phyloP scores from a whole-genome alignment of 2,797 vertebrate species.

The Silurus aristotelis region DNA sequence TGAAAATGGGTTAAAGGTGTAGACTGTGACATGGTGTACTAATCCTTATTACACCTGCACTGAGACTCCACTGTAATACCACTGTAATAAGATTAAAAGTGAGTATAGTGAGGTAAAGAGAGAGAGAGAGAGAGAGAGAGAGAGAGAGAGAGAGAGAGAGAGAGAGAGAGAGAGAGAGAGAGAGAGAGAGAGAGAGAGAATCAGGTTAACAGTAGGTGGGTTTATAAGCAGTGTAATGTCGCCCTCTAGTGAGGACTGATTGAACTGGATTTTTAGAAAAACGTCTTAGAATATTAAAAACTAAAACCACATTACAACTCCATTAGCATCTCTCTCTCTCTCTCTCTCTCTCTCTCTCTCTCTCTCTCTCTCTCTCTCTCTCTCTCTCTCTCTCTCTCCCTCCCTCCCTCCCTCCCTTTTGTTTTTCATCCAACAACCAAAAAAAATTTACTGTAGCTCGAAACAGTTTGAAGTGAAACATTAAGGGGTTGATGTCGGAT shows the following conservation, averaged over 20 bases:
- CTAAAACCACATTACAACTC: too few relatives aligned
- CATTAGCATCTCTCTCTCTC: too few relatives aligned
- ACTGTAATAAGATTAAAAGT: conserved; percentile 34
- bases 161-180: neutral
- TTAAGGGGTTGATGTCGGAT: neutral
- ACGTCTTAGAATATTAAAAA: neutral
- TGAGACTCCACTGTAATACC: conserved; percentile 25
- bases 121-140: neutral
- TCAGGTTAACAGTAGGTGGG: neutral
- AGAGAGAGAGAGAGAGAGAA: neutral
- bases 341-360: too few relatives aligned
- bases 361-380: too few relatives aligned
- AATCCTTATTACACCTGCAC: conserved; percentile 35
- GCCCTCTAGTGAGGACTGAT: conserved; percentile 43
- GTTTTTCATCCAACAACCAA: too few relatives aligned
- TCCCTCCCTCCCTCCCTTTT: too few relatives aligned
- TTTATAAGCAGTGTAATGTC: conserved; percentile 14
- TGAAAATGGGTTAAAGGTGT: conserved; percentile 24
- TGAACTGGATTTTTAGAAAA: neutral
- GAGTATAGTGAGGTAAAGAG: neutral
- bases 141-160: neutral
- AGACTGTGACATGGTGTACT: conserved; percentile 7
- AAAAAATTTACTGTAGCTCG: too few relatives aligned
- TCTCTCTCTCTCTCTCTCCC: too few relatives aligned
- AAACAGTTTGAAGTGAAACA: neutral